Evolutionary conservation across 1,140 invertebrate genomes (phyloP), one percentile per base, ranked within the genome.

Genomic region (Anagrus nilaparvatae): DNA sequence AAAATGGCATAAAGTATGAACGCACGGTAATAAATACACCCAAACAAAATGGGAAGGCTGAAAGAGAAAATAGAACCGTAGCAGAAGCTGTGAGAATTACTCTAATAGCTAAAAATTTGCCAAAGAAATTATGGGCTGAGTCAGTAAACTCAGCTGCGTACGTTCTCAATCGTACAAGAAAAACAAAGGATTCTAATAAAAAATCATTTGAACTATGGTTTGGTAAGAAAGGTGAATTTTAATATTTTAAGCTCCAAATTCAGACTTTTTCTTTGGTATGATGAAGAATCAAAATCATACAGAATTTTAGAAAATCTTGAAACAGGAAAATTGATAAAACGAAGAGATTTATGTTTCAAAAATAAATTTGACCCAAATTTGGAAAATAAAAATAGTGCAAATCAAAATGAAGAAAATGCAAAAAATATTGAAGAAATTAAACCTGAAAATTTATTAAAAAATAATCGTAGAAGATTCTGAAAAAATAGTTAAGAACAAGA

Each of bases 1-100:
- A 23, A 28, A 21, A 39, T 10, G 46, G 31, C 12, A 52, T 35
- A 52, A 55, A n/a, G 39, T 49, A 39, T 40, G 42, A 39, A 28
- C 14, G 29, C 12, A 16, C 37, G 3, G 29, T 35, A 24, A 18
- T 24, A 28, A 57, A 64, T 38, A 39, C 57, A 4, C 54, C 54
- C 4, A 42, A 65, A 41, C 46, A 55, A 40, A 66, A 66, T 41
- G 57, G 58, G 1, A 35, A 41, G 9, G 51, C 53, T 19, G 61
- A 68, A 35, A 27, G 57, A 29, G 50, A 52, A 21, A 65, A 61
- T 39, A 29, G 56, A n/a, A 59, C 54, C n/a, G 9, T 61, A 0
- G 44, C 56, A 12, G 59, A 65, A 42, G 36, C 37, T n/a, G 54
- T 53, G 8, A 38, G 50, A 9, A 29, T 44, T 3, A 51, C 48